Evolutionary conservation across 2,797 vertebrate species (phyloP).

Genomic region (Muscicapa comitata): DNA sequence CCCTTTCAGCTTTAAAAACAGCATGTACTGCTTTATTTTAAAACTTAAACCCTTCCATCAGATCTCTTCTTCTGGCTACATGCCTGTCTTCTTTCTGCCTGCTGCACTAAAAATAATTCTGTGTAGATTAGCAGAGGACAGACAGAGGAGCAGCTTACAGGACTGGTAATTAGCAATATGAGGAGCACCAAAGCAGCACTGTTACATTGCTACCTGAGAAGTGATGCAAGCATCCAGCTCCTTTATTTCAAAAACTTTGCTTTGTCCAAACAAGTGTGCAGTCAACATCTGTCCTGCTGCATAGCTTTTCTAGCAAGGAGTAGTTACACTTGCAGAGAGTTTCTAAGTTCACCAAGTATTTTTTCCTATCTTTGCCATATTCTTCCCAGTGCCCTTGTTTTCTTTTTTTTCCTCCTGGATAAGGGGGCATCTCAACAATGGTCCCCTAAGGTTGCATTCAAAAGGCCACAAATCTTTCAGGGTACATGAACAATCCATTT

Average conservation of each 20-base stretch:
- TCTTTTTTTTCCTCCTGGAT: neutral
- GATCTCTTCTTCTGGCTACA: neutral
- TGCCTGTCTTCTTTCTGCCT: neutral
- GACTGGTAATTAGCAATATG: neutral
- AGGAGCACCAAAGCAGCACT: neutral
- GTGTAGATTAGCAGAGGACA: too few relatives aligned
- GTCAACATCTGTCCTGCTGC: neutral
- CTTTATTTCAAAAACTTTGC: neutral
- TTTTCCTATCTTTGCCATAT: neutral
- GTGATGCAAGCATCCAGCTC: neutral
- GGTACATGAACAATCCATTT: neutral
- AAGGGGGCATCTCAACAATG: neutral
- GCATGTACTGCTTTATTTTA: neutral
- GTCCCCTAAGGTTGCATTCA: neutral
- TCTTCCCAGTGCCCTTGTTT: neutral
- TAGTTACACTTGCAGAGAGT: neutral
- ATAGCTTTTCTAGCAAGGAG: neutral
- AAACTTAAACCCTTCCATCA: neutral
- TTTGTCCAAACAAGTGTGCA: neutral
- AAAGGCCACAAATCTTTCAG: neutral
- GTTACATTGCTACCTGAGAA: neutral
- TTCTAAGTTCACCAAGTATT: neutral
- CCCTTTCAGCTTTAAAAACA: neutral
- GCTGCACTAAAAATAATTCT: neutral
- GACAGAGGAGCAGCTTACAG: neutral